Conservation (phyloP, 2,797 vertebrate species). For the Hippocampus kuda region DNA sequence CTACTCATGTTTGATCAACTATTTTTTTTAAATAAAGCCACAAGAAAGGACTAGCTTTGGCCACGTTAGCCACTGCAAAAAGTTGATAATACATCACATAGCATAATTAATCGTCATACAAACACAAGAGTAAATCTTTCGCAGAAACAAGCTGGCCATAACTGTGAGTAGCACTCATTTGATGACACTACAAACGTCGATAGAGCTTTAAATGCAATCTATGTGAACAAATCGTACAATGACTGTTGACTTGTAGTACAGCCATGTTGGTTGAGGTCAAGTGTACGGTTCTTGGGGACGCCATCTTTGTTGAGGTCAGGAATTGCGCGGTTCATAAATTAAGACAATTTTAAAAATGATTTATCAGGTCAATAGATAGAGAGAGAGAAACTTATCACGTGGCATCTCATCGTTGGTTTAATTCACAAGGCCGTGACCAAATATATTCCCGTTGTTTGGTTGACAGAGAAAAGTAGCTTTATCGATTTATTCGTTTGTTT, state of each 20-base stretch:
- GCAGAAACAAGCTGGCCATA: not conserved
- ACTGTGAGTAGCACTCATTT: not conserved
- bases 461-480: no score
- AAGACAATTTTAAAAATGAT: no score
- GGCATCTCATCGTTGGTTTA: no score
- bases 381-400: no score
- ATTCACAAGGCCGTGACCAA: no score
- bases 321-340: not conserved
- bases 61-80: no score
- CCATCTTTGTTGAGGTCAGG: not conserved
- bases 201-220: not conserved
- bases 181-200: not conserved
- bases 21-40: not conserved
- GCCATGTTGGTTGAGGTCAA: not conserved
- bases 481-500: no score
- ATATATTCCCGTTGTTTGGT: no score
- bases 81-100: not conserved
- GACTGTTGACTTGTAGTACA: not conserved
- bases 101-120: not conserved
- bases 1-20: not conserved
- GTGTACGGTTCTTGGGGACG: not conserved
- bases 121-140: not conserved
- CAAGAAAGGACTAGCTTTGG: not conserved
- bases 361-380: no score
- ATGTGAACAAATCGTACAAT: not conserved